Conservation (phyloP, 2,888 invertebrate species). For the Ichneumon xanthorius region DNA sequence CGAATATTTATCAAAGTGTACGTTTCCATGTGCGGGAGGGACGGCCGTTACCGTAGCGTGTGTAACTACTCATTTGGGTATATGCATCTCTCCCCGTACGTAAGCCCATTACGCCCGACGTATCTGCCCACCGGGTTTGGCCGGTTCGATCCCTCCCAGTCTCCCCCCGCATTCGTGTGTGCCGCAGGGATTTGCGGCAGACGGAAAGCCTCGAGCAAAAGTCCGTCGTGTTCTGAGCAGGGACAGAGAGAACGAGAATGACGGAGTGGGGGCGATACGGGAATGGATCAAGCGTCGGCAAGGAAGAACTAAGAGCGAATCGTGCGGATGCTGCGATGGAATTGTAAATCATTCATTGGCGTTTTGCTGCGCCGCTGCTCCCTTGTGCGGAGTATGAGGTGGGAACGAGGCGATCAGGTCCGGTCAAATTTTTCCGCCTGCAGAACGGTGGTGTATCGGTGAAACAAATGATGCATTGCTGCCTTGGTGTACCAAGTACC, state of each 20-base stretch:
- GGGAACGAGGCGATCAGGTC: no score
- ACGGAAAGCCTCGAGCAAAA: neutral
- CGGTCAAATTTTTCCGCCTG: no score
- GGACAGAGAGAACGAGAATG: neutral
- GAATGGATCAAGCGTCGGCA: neutral
- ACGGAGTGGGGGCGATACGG: neutral
- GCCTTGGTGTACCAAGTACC: no score
- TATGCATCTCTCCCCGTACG: neutral
- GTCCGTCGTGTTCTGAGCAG: neutral
- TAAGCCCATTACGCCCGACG: conserved; percentile 20
- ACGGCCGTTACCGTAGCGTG: conserved; percentile 23
- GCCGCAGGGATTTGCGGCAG: conserved; percentile 54
- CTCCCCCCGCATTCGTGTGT: conserved; percentile 7
- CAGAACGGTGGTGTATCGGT: no score
- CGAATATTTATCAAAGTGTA: conserved; percentile 34
- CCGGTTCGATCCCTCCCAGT: neutral
- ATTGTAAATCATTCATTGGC: conserved; percentile 80
- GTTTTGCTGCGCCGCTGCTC: conserved; percentile 73
- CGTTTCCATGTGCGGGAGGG: neutral
- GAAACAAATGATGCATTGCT: no score
- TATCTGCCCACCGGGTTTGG: conserved; percentile 5
- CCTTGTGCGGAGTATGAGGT: conserved; percentile 64
- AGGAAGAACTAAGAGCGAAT: neutral
- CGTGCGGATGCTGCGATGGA: conserved; percentile 75
- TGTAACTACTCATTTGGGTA: conserved; percentile 13